These are phyloP conservation scores for Gambusia affinis DNA, from an alignment of 2,113 vertebrate species.

Conservation along the genomic window DNA sequence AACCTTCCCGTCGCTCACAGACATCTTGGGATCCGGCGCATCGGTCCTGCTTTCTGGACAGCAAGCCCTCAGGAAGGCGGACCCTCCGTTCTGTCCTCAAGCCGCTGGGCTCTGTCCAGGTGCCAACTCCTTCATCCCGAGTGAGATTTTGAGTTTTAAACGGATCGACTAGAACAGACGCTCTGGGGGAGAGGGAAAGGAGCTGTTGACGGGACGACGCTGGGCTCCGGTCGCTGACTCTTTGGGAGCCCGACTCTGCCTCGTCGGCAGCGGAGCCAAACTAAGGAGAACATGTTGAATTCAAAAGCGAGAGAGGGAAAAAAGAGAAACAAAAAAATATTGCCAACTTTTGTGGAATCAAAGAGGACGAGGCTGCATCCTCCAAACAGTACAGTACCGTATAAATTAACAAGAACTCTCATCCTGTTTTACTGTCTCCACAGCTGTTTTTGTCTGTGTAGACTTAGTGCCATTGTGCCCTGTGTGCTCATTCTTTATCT, in stretches of 20 bases:
- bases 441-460: slow-evolving; percentile 75
- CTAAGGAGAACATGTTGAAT: slow-evolving; percentile 46
- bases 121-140: background rate
- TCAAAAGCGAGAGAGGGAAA: slow-evolving; percentile 36
- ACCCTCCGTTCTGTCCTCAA: slow-evolving; percentile 1
- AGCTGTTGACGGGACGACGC: slow-evolving; percentile 11
- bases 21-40: slow-evolving; percentile 40
- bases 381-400: slow-evolving; percentile 62
- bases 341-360: slow-evolving; percentile 67
- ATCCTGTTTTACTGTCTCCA: slow-evolving; percentile 69
- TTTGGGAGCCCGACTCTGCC: slow-evolving; percentile 59
- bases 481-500: slow-evolving; percentile 55
- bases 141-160: slow-evolving; percentile 43
- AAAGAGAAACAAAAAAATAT: slow-evolving; percentile 39
- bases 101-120: slow-evolving; percentile 3
- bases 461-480: slow-evolving; percentile 77
- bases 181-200: slow-evolving; percentile 6
- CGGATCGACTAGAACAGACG: slow-evolving; percentile 6
- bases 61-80: slow-evolving; percentile 14
- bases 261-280: slow-evolving; percentile 43
- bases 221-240: slow-evolving; percentile 1
- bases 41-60: slow-evolving; percentile 57
- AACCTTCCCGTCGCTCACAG: slow-evolving; percentile 47
- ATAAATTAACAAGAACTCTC: slow-evolving; percentile 71
- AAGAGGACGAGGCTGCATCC: slow-evolving; percentile 45